Conservation (phyloP, 2,113 vertebrate species). For the Notothenia rossii region DNA sequence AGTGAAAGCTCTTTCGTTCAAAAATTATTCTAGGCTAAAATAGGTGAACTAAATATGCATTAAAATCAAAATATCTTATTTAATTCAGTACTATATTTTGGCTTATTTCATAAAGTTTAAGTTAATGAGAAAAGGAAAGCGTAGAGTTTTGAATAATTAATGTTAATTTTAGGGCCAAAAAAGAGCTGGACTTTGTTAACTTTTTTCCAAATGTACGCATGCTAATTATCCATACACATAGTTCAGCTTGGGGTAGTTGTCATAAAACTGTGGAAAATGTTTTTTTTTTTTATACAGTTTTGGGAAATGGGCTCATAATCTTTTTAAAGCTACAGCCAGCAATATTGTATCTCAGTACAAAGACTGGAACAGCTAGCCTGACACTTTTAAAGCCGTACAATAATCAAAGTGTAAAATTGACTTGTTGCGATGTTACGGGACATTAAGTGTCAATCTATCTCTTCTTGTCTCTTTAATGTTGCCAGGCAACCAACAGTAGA, state of each 20-base stretch:
- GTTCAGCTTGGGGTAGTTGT: background rate
- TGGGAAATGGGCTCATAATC: background rate
- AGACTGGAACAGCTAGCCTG: background rate
- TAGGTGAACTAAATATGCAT: conserved; percentile 13
- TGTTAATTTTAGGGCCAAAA: conserved; percentile 8
- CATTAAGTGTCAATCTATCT: background rate
- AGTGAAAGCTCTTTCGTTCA: conserved; percentile 9
- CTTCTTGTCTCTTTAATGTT: background rate
- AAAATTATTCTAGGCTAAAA: background rate
- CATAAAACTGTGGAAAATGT: background rate
- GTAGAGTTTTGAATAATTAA: conserved; percentile 36
- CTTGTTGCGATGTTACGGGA: background rate
- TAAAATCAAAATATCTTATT: background rate
- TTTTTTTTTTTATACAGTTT: background rate
- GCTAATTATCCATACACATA: background rate
- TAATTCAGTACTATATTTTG: background rate
- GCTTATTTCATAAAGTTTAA: background rate
- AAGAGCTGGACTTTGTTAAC: conserved; percentile 2
- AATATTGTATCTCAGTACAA: background rate
- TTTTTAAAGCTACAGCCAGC: background rate
- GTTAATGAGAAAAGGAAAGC: background rate
- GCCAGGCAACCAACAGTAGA: conserved; percentile 12
- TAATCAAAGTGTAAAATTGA: background rate
- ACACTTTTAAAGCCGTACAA: background rate
- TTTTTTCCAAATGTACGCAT: background rate